These are phyloP conservation scores for Anthoscopus minutus DNA, from an alignment of 2,113 vertebrate species.

Conservation along the genomic window DNA sequence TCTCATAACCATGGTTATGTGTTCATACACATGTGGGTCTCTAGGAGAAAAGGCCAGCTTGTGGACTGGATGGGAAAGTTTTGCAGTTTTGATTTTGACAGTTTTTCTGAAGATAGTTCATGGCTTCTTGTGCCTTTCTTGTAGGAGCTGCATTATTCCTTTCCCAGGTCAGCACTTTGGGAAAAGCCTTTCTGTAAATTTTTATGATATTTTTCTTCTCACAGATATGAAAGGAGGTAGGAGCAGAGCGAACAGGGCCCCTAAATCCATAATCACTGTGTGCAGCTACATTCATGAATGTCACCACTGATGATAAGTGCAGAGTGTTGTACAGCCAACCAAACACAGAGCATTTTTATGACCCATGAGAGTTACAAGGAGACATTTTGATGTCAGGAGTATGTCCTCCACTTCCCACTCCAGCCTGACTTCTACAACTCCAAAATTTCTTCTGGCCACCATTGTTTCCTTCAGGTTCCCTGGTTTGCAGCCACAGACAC, in stretches of 20 bases:
- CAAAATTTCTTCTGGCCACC: background rate
- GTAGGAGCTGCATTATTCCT: background rate
- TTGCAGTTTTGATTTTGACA: background rate
- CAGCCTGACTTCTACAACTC: background rate
- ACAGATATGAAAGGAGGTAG: background rate
- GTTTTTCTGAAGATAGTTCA: background rate
- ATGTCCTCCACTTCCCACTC: background rate
- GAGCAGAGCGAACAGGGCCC: background rate
- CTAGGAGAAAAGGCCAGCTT: background rate
- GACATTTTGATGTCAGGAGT: background rate
- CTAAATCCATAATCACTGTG: background rate
- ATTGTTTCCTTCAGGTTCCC: background rate
- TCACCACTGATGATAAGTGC: background rate
- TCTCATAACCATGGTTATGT: background rate
- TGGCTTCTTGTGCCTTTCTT: background rate
- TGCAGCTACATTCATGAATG: background rate
- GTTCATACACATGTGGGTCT: background rate
- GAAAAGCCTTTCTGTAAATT: background rate
- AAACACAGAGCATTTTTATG: conserved; percentile 5
- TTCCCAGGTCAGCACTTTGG: background rate
- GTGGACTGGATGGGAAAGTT: background rate
- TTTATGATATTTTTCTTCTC: conserved; percentile 14
- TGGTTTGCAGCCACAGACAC: background rate
- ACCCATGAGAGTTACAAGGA: background rate
- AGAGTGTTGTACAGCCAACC: background rate